Base-by-base conservation (phyloP, 2,113 vertebrate genomes). In the Malaclemys terrapin region DNA sequence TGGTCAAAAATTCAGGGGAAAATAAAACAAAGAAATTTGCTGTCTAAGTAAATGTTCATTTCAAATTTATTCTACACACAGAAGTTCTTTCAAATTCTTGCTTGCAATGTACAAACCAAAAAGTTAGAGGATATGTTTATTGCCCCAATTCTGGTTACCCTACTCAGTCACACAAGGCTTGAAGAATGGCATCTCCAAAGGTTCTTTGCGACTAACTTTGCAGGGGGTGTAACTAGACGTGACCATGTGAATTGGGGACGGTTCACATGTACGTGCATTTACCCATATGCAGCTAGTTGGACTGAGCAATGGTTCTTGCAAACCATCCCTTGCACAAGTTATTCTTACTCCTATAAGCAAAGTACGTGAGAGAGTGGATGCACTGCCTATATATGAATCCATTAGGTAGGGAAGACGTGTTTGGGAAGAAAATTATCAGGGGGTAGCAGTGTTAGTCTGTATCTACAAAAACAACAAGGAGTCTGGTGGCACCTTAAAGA, bases 1-100 rank as follows among this genome's bases (percentile, higher is more conserved):
- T 91, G 94, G 72, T 94, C 65, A 95, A 97, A 97, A 96, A 88
- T 22, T 35, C n/a, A 82, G 62, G 29, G 94, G 87, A 93, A 27
- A 84, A 76, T 38, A 38, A 72, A 54, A 16, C 8, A 24, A 24
- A 19, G 13, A 82, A 17, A 42, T 5, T 16, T 90, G n/a, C 5
- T 89, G 47, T 35, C 3, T 31, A 49, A 62, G 19, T 57, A 14
- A 94, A 85, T 35, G 49, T n/a, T 91, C 84, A 84, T 50, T 62
- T 93, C 52, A 52, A 22, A 6, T 16, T 47, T 78, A 4, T 53
- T 83, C 69, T 80, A 72, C 38, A 72, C 35, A 93, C 59, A 90
- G 75, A 80, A 59, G 10, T 42, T 94, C 13, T 25, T 85, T 85
- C 84, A 12, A 80, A 49, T 79, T 6, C 94, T 82, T 29, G 3